Evolutionary conservation across 2,888 invertebrate genomes (phyloP), one percentile per base, ranked within the genome.

Genomic region (Gasteruption jaculator): DNA sequence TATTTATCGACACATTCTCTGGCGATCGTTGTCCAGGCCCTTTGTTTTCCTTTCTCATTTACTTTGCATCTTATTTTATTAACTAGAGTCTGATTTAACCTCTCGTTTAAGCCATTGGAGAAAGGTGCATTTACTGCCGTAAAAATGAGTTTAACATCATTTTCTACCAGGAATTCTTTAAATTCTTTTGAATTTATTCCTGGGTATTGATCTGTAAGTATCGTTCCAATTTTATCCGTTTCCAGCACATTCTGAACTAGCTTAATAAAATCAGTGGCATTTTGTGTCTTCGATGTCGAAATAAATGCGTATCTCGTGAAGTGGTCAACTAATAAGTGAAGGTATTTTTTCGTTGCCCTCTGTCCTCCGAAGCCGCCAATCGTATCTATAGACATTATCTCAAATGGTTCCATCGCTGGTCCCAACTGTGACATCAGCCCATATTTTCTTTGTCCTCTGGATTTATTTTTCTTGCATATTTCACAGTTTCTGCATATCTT

Each of bases 61-160:
- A 55, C 52, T 43, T 40, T 47, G 37, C 56, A 59, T 46, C 57
- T 46, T 6, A 59, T 53, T 46, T 50, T 52, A 45, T 61, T 60
- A 5, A 57, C 45, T 45, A 59, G 31, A 3, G 57, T 55, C 50
- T 60, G 57, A 10, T 51, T 46, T 10, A 62, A 19, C 22, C 44
- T 25, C 19, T 43, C 39, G n/a, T 43, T 39, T 1, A 39, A 11
- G 1, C 32, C 32, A 4, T 33, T 33, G 7, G 33, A 29, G 14
- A 34, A 39, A 31, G 54, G 53, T 31, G 56, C 27, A 35, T 58
- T 46, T 22, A 56, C 56, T 33, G 56, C 57, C 7, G 56, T 59
- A 20, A 61, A 58, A 8, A 58, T 37, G 5, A 57, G 39, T 35
- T 38, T 36, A 8, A 58, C 53, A 6, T 38, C 30, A 5, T 48